Evolutionary conservation across 1,140 invertebrate species (phyloP), one percentile per base, ranked within the genome.

Genomic region (Diachasma alloeum): DNA sequence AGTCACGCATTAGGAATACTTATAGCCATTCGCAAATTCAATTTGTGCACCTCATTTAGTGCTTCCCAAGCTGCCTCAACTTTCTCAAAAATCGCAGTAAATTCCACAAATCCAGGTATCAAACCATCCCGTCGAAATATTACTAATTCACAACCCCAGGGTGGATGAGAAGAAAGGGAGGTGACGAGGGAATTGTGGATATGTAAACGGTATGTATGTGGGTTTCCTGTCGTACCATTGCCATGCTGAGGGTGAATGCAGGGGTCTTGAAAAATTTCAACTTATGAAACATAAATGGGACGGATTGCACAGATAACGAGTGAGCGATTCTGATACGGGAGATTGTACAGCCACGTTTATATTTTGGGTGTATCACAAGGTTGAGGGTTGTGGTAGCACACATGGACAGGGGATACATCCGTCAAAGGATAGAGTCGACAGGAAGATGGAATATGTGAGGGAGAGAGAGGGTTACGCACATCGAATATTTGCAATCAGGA

Each of bases 401-500:
- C 26, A 36, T 26, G n/a, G 31, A 66, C 11, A 31, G 22, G 63
- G 26, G 5, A 36, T 66, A 66, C 26, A 71, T 42, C 42, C 70
- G 17, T 73, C 56, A 73, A 73, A 73, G 56, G 37, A 73, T 10
- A 59, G 5, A 31, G 6, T 59, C 72, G 15, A 63, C 37, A 17
- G 31, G 53, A 37, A 31, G 2, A 70, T 19, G 69, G 42, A 44
- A 56, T 76, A 79, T 6, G 72, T 75, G 78, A 31, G 22, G 15
- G 22, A 36, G n/a, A 63, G 19, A 39, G 36, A 24, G 31, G 13
- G 59, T 31, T 66, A 66, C 75, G 75, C 77, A 68, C 72, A 74
- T 81, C 79, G 81, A 79, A 80, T 82, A 81, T 44, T 63, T 78
- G 74, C 80, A 79, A 82, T 82, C 82, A 81, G 80, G 67, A 59